Conservation (phyloP, 2,113 vertebrate genomes). For the Cyanocitta stelleri region DNA sequence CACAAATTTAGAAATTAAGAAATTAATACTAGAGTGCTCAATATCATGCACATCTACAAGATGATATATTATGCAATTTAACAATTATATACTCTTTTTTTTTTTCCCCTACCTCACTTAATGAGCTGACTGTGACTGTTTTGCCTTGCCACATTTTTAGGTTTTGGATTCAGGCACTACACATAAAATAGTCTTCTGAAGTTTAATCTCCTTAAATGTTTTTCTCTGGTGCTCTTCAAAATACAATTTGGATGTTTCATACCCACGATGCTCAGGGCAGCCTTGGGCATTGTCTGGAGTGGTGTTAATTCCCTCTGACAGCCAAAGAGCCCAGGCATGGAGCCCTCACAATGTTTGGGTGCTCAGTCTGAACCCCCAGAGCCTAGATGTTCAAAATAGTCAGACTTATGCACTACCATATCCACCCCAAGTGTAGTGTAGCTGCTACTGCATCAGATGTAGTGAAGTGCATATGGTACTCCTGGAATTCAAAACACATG, state of each 20-base stretch:
- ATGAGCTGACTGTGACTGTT: background rate
- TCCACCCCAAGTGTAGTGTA: background rate
- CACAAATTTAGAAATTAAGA: background rate
- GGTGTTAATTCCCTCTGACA: background rate
- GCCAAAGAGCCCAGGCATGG: background rate
- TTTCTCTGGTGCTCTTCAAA: background rate
- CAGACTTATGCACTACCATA: fast-evolving
- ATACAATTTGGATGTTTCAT: background rate
- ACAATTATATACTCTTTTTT: background rate
- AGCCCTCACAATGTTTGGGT: background rate
- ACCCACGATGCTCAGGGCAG: background rate
- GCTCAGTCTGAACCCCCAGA: background rate
- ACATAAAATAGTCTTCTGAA: background rate
- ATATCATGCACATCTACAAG: background rate
- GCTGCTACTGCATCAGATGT: background rate
- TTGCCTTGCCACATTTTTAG: background rate
- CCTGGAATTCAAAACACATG: background rate
- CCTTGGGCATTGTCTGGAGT: background rate
- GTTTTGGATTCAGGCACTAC: background rate
- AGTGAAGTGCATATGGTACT: background rate
- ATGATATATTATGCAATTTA: background rate
- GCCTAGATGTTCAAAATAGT: background rate
- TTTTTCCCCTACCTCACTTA: background rate
- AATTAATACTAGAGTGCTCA: background rate
- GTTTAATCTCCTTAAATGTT: background rate